Evolutionary conservation across 2,888 invertebrate genomes (phyloP), one percentile per base, ranked within the genome.

Genomic region (Diadegma fenestrale): DNA sequence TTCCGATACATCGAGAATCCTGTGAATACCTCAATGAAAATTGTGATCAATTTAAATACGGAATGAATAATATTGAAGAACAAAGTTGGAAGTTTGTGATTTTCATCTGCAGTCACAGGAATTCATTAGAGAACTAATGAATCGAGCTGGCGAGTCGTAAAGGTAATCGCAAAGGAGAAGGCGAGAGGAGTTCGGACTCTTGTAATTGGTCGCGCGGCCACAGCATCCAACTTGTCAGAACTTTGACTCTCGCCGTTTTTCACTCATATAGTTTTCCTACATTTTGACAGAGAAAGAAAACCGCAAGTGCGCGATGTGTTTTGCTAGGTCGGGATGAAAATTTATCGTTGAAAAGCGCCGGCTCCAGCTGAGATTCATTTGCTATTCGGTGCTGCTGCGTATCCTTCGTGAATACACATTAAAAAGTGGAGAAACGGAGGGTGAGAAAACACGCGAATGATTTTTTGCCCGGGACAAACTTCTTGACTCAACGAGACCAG

Each of bases 191-290:
- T 43, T 63, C 43, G 72, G 48, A n/a, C 43, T 80, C 77, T 61
- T 82, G 66, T 69, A 82, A 85, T 85, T 85, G 82, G 72, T 72
- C 71, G 51, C 71, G 51, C 22, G 8, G 80, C 58, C 51, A 37
- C 72, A 80, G 48, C 76, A 80, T 85, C 22, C 80, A 77, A 80
- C 80, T 85, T 73, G 85, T 82, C 82, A 85, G 68, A 82, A 82
- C 79, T 85, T 80, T 48, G 61, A 76, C 61, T 64, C 66, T 43
- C 58, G 54, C n/a, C 78, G 22, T 58, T 76, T 64, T 26, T 33
- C 37, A 37, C 37, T 37, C 37, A 8, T 8, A 37, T 10, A 37
- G 26, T 30, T 22, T 41, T 41, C 10, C 64, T 69, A 26, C 69
- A 10, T 45, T 45, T 33, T 7, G 43, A 63, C 6, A 48, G 30